Evolutionary conservation across 1,140 invertebrate genomes (phyloP).

Genomic region (Ectropis grisescens): DNA sequence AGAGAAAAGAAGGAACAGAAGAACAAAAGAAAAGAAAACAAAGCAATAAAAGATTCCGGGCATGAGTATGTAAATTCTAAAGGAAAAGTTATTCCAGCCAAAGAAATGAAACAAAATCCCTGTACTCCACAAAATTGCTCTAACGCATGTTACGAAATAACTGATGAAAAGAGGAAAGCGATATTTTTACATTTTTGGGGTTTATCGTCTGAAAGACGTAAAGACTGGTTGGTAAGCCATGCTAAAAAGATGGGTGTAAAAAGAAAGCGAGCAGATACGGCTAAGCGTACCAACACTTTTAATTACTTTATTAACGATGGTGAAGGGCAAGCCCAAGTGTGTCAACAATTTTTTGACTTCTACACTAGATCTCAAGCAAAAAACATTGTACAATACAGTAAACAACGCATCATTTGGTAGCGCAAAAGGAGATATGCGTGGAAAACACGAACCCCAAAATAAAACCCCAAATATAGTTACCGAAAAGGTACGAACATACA

Average conservation of each 20-base stretch:
- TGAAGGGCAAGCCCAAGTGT: constrained; percentile 11
- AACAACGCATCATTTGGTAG: constrained; percentile 1
- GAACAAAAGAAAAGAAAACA: no score
- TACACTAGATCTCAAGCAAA: constrained; percentile 8
- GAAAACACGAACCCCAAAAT: constrained; percentile 5
- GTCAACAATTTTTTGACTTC: constrained; percentile 11
- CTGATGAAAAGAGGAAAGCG: neutral
- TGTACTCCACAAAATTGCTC: neutral
- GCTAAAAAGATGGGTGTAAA: constrained; percentile 2
- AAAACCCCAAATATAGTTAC: constrained; percentile 7
- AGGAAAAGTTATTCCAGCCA: neutral
- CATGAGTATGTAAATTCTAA: no score
- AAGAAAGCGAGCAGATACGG: constrained; percentile 2
- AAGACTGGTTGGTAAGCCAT: constrained; percentile 5
- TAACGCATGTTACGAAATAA: no score
- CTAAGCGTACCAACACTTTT: neutral
- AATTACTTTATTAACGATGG: constrained; percentile 15
- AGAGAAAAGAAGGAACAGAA: no score
- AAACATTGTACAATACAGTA: constrained; percentile 7
- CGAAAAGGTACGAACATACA: constrained; percentile 2
- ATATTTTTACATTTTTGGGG: constrained; percentile 2
- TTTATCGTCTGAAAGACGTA: constrained; percentile 4
- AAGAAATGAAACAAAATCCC: constrained; percentile 1
- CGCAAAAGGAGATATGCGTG: constrained; percentile 6
- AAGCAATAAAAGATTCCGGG: no score